Percentiles rank a stretch among this genome's conserved stretches.
Evolutionary conservation across 35 echinoderm and acorn worm species (phyloP).

Genomic region (Lytechinus variegatus): DNA sequence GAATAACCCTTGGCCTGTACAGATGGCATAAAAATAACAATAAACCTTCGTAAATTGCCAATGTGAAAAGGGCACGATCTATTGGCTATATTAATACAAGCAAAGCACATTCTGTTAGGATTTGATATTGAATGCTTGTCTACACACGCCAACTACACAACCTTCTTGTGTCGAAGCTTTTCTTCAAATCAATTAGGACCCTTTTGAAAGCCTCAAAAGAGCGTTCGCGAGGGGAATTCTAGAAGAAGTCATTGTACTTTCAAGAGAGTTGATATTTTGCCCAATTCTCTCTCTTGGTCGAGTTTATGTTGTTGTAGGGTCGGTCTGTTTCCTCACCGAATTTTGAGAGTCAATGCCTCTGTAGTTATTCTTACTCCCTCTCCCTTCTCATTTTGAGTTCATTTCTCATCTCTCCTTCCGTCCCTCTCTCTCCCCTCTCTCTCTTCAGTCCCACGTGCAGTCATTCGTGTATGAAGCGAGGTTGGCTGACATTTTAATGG

Average conservation of each 20-base stretch:
- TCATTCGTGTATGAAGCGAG: constrained; percentile 44
- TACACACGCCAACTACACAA: constrained; percentile 10
- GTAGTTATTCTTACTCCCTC: constrained; percentile 24
- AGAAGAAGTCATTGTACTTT: constrained; percentile 40
- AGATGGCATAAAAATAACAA: not conserved
- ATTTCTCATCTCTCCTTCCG: not conserved
- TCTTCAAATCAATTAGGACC: constrained; percentile 38
- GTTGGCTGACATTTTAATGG: constrained; percentile 39
- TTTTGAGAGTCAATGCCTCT: constrained; percentile 27
- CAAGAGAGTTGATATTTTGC: constrained; percentile 18
- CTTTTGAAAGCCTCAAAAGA: not conserved
- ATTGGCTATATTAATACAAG: constrained; percentile 14
- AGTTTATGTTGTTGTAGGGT: constrained; percentile 33
- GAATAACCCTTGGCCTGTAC: not conserved
- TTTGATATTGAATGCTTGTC: constrained; percentile 13
- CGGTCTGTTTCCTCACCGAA: constrained; percentile 15
- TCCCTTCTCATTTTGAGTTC: not conserved
- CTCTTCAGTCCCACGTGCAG: constrained; percentile 28
- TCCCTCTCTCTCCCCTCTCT: not conserved
- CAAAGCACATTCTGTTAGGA: not conserved
- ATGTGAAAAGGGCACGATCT: not conserved
- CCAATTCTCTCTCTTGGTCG: constrained; percentile 25
- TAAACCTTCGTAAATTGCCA: not conserved
- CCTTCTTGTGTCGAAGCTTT: not conserved
- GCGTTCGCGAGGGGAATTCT: constrained; percentile 18